Evolutionary conservation across 2,113 vertebrate genomes (phyloP), one percentile per base, ranked within the genome.

Genomic region (Dromas ardeola): DNA sequence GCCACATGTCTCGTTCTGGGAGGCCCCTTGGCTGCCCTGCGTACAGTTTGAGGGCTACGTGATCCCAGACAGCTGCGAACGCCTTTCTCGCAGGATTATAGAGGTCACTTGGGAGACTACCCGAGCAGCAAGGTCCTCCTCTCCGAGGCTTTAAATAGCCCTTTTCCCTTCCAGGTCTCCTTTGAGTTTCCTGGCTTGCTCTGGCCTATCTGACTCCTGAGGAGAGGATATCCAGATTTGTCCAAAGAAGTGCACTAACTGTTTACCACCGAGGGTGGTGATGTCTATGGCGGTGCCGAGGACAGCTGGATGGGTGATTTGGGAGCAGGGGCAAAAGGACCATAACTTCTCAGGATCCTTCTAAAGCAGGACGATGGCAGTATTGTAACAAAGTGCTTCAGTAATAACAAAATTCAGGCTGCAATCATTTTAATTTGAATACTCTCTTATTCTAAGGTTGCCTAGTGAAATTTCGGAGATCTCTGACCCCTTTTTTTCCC

Each of bases 71-170:
- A 98, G 95, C 95, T 98, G 97, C 5, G 96, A 83, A 93, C 38
- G 88, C 96, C 96, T 97, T 96, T 98, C 94, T 97, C 77, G 95
- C 55, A 58, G 93, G 96, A 93, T 97, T 97, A 95, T 97, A 94
- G 93, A 83, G 93, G 95, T 97, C 95, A 95, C 96, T 97, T 96
- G 84, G 86, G 97, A 95, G 66, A 86, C 80, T 94, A 56, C 63
- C 77, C 79, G 62, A 93, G 83, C 70, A 77, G 69, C 26, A 72
- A 91, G 86, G 88, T 86, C 74, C 87, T 94, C 55, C 62, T 89
- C 81, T 90, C 62, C 2, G 19, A 81, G 91, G 90, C 97, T 98
- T 96, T 97, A 96, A 97, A 97, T 96, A 96, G 94, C 80, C n/a
- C 29, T 16, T 45, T 84, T 86, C 66, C 56, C 29, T 81, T 88